Percentiles rank a stretch among this genome's conserved stretches.
Conservation (phyloP, 2,888 invertebrate species). For the Xylota segnis region DNA sequence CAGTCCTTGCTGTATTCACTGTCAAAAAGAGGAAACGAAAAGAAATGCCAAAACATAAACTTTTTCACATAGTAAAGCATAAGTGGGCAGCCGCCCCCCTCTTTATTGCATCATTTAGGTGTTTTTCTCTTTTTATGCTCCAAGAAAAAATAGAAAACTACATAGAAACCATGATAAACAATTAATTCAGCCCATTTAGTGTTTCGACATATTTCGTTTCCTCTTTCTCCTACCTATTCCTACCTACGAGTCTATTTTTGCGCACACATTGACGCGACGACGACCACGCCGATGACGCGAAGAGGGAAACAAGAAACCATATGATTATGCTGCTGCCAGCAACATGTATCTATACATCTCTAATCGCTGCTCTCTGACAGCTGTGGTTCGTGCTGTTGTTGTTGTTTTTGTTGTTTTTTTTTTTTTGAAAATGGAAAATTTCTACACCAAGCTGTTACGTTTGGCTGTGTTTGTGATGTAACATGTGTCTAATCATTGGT, state of each 20-base stretch:
- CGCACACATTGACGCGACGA: constrained; percentile 1
- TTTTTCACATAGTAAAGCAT: background rate
- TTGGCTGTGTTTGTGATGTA: constrained; percentile 68
- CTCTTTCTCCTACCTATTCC: background rate
- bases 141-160: constrained; percentile 2
- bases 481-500: constrained; percentile 34
- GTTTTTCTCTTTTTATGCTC: background rate
- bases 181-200: constrained; percentile 55
- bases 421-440: constrained; percentile 14
- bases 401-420: background rate
- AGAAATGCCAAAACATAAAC: background rate
- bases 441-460: constrained; percentile 1
- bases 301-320: constrained; percentile 38
- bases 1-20: background rate
- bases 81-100: background rate
- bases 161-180: constrained; percentile 45
- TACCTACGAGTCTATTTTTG: constrained; percentile 24
- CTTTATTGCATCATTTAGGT: constrained; percentile 8
- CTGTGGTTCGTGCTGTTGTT: constrained; percentile 33
- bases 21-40: background rate
- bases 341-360: constrained; percentile 57
- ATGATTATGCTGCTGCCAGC: constrained; percentile 34
- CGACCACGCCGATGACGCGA: too few relatives aligned
- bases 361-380: constrained; percentile 52
- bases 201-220: constrained; percentile 20